These are phyloP conservation scores for Zeuzera pyrina DNA, from an alignment of 2,888 invertebrate genomes.

Conservation along the genomic window DNA sequence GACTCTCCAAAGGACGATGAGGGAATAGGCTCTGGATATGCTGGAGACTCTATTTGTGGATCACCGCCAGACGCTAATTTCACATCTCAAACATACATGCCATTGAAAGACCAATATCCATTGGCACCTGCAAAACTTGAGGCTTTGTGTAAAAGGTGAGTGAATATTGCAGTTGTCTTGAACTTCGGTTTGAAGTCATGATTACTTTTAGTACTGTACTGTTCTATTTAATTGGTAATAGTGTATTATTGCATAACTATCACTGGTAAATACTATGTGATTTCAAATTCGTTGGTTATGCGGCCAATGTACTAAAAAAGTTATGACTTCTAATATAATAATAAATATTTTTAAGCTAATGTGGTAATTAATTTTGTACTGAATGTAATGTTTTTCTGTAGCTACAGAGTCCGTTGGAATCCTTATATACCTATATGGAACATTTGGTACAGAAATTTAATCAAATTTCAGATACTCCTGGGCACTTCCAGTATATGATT, in stretches of 20 bases:
- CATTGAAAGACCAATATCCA: constrained; percentile 26
- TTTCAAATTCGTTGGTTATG: too few relatives aligned
- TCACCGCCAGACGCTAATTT: constrained; percentile 34
- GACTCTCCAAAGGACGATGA: constrained; percentile 48
- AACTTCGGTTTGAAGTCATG: too few relatives aligned
- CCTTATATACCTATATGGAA: too few relatives aligned
- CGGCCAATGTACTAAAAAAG: too few relatives aligned
- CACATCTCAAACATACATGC: constrained; percentile 10
- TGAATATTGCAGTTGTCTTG: constrained; percentile 1
- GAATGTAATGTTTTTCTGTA: too few relatives aligned
- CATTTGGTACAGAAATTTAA: too few relatives aligned
- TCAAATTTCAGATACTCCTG: constrained; percentile 50
- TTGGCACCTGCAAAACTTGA: constrained; percentile 55
- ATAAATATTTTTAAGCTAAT: too few relatives aligned
- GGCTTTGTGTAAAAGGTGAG: constrained; percentile 53
- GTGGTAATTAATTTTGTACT: too few relatives aligned
- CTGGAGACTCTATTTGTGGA: constrained; percentile 35
- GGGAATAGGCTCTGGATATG: constrained; percentile 48
- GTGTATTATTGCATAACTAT: too few relatives aligned
- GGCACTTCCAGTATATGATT: constrained; percentile 44
- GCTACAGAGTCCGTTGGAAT: too few relatives aligned
- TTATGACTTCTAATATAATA: background rate
- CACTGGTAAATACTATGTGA: too few relatives aligned
- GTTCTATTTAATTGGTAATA: background rate
- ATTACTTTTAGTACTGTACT: too few relatives aligned